These are phyloP conservation scores for Nomada lathburiana DNA, from an alignment of 2,888 invertebrate genomes.

Conservation along the genomic window DNA sequence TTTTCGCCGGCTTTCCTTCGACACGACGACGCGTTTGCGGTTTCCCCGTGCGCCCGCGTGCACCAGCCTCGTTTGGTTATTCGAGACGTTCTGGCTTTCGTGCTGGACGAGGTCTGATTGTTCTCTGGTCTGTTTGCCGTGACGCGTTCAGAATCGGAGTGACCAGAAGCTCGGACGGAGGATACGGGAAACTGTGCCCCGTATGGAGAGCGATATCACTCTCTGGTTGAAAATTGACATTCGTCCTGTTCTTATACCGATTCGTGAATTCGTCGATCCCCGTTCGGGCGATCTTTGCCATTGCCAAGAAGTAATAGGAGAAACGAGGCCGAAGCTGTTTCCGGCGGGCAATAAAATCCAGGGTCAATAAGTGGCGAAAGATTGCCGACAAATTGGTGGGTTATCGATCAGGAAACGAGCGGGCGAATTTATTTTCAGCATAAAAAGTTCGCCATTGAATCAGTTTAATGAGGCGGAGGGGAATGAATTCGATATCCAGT, in stretches of 20 bases:
- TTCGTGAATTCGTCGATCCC: conserved; percentile 8
- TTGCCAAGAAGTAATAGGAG: not conserved
- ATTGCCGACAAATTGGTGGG: conserved; percentile 26
- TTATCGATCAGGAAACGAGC: conserved; percentile 22
- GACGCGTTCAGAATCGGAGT: conserved; percentile 5
- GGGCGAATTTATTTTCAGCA: not conserved
- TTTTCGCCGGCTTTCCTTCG: conserved; percentile 29
- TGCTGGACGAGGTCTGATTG: conserved; percentile 57
- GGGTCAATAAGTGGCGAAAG: conserved; percentile 10
- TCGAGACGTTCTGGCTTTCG: conserved; percentile 59
- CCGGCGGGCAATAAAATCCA: conserved; percentile 1
- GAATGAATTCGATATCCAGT: conserved; percentile 10
- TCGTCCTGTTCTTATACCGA: not conserved
- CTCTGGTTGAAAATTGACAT: conserved; percentile 36
- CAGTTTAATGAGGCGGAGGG: conserved; percentile 12
- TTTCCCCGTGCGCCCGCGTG: conserved; percentile 42
- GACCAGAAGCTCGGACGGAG: not conserved
- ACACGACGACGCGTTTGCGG: conserved; percentile 59
- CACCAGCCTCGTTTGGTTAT: conserved; percentile 55
- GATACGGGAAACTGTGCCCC: not conserved
- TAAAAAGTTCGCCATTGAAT: not conserved
- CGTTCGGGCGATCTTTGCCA: not conserved
- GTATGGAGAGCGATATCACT: not conserved
- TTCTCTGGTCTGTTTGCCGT: conserved; percentile 57
- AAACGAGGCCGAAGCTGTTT: not conserved